phyloP scores from a whole-genome alignment of 2,888 invertebrate genomes.

The Salpingus planirostris region DNA sequence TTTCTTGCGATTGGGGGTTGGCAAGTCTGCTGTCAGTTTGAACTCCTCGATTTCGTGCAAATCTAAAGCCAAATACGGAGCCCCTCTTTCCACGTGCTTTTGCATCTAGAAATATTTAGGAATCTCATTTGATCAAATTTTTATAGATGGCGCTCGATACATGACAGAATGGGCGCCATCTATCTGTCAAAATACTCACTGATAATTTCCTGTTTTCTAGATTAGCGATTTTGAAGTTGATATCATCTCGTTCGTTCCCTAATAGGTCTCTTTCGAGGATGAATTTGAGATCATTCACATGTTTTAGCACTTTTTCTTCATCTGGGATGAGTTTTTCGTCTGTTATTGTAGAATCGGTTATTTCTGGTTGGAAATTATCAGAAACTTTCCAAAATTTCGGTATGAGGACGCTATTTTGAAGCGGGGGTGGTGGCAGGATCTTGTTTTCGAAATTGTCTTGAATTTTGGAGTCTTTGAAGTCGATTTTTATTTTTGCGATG shows the following conservation, averaged over 20 bases:
- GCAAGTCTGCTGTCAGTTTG: slow-evolving; percentile 33
- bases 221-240: slow-evolving; percentile 47
- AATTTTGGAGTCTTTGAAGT: slow-evolving; percentile 23
- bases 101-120: slow-evolving; percentile 40
- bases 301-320: neutral
- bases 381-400: slow-evolving; percentile 35
- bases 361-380: slow-evolving; percentile 8
- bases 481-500: slow-evolving; percentile 41
- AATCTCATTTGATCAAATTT: slow-evolving; percentile 4
- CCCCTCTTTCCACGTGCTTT: slow-evolving; percentile 46
- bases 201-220: slow-evolving; percentile 34
- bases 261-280: slow-evolving; percentile 28
- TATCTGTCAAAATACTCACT: slow-evolving; percentile 31
- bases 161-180: too few relatives aligned
- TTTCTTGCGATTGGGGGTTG: slow-evolving; percentile 30
- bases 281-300: slow-evolving; percentile 17
- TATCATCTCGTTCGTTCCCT: slow-evolving; percentile 44
- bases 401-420: slow-evolving; percentile 39
- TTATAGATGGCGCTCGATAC: too few relatives aligned
- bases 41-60: slow-evolving; percentile 44
- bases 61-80: slow-evolving; percentile 50
- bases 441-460: slow-evolving; percentile 23
- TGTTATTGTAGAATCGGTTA: too few relatives aligned
- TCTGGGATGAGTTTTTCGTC: too few relatives aligned
- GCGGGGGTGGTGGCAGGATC: slow-evolving; percentile 35